phyloP scores from a whole-genome alignment of 2,113 vertebrate species.

The Euleptes europaea region DNA sequence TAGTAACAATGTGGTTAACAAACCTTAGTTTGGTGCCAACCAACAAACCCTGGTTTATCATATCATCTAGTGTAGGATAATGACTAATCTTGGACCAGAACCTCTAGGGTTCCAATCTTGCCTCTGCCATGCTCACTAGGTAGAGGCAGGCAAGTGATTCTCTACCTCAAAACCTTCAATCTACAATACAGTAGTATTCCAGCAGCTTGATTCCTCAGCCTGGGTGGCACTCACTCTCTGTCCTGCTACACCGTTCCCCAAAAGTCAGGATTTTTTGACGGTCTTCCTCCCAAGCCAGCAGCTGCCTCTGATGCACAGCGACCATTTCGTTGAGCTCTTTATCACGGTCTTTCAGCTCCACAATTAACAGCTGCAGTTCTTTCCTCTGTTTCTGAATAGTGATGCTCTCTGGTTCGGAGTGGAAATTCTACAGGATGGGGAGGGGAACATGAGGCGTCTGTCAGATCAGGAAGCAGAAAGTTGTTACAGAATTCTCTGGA shows the following conservation, averaged over 20 bases:
- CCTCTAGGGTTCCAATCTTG: too few species aligned
- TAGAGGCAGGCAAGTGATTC: background rate
- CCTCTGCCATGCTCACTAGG: background rate
- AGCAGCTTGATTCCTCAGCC: too few species aligned
- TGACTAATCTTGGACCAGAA: too few species aligned
- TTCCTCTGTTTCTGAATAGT: slow-evolving; percentile 77
- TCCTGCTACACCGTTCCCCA: slow-evolving; percentile 72
- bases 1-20: too few species aligned
- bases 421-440: slow-evolving; percentile 57
- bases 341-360: slow-evolving; percentile 80
- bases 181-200: background rate
- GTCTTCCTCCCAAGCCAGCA: slow-evolving; percentile 80
- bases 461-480: background rate
- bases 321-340: slow-evolving; percentile 81
- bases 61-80: too few species aligned
- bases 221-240: slow-evolving; percentile 70
- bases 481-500: fast-evolving
- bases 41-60: too few species aligned
- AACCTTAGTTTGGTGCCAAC: too few species aligned
- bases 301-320: slow-evolving; percentile 76
- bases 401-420: slow-evolving; percentile 54
- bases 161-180: background rate
- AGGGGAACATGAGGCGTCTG: fast-evolving
- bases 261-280: slow-evolving; percentile 76
- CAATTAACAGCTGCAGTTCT: slow-evolving; percentile 80